Base-by-base conservation (phyloP, 2,888 invertebrate species). In the Eugnorisma glareosa region DNA sequence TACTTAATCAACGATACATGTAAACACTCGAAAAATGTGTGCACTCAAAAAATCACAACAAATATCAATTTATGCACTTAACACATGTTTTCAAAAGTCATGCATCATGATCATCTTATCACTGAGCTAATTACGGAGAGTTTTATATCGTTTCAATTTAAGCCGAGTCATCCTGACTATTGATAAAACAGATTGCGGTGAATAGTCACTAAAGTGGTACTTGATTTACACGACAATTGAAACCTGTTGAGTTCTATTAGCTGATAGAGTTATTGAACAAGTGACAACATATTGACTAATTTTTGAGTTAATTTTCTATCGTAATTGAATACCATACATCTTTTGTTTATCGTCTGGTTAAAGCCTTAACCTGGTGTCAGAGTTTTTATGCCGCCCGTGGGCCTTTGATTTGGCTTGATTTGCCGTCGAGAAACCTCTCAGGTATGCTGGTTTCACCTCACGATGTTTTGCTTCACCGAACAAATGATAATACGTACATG, bases 91-190 rank as follows among this genome's bases (percentile, higher is more conserved):
- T 21, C 8, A 57, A 35, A 45, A n/a, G 67, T 28, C 15, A 45
- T 64, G 18, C 3, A 37, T 35, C 21, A 21, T 24, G 15, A 48
- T 24, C 4, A 77, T 67, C 43, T 68, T 51, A 28, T 78, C 28
- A 10, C 21, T 1, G 2, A 8, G 7, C 1, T 63, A 28, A 64
- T 77, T 54, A 48, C 10, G 24, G 15, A 21, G 15, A 2, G 18
- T n/a, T 45, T 11, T 45, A 37, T 43, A 37, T 63, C 15, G 48
- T 51, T 67, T 45, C n/a, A 70, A 54, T n/a, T 0, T 37, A 1
- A n/a, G 63, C 31, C 37, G 1, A 64, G 31, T 79, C 79, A 79
- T 37, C 15, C n/a, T 71, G 71, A 77, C n/a, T n/a, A 5, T 64
- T 5, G 4, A 71, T 18, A 24, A 7, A 7, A 21, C 59, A 21